Conservation (phyloP, 2,113 vertebrate species). For the Choloepus hoffmanni region DNA sequence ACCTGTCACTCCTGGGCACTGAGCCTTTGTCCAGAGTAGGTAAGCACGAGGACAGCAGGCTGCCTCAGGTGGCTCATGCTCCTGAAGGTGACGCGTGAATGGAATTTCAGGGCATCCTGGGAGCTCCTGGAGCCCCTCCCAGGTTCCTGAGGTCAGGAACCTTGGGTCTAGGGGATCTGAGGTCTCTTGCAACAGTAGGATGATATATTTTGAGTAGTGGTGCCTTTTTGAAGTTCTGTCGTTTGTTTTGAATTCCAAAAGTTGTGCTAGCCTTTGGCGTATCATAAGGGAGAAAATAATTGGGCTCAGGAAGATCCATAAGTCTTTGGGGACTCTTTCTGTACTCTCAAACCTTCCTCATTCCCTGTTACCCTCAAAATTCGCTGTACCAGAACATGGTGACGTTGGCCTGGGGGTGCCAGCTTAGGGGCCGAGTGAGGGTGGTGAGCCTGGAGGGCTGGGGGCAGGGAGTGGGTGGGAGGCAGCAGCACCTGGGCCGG, state of each 20-base stretch:
- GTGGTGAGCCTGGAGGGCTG: background rate
- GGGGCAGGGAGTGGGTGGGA: background rate
- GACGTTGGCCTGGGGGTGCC: background rate
- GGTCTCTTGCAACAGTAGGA: background rate
- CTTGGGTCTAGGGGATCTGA: background rate
- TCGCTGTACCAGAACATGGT: background rate
- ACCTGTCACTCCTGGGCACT: background rate
- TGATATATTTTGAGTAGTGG: background rate
- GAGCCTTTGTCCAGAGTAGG: background rate
- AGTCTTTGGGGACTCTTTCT: background rate
- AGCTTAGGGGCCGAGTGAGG: too few relatives aligned
- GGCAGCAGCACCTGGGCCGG: background rate
- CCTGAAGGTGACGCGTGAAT: rapidly evolving
- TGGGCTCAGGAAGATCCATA: background rate
- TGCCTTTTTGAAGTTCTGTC: background rate
- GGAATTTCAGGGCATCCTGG: background rate
- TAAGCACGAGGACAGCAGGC: background rate
- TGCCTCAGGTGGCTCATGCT: too few relatives aligned
- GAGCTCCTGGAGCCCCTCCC: background rate
- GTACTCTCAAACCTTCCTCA: background rate
- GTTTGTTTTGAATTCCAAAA: background rate
- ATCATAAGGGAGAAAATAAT: background rate
- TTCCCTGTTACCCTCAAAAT: background rate
- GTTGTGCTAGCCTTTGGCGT: background rate
- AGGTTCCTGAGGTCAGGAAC: background rate